phyloP scores from a whole-genome alignment of 2,888 invertebrate species.

The Euzetes globulus region DNA sequence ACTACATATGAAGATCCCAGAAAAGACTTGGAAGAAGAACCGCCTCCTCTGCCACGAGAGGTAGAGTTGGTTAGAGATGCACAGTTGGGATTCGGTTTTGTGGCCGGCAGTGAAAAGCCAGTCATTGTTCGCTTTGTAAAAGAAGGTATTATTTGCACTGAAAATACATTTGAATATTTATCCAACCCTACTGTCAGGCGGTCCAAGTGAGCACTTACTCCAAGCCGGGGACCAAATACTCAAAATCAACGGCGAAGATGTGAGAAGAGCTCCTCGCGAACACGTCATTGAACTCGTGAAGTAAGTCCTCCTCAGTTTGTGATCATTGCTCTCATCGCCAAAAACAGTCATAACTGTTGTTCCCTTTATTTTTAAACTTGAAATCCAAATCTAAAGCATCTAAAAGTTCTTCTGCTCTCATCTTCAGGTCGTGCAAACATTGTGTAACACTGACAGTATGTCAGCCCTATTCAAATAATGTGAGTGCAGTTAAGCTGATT shows the following conservation, averaged over 20 bases:
- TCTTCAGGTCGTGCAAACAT: slow-evolving; percentile 63
- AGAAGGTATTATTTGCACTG: slow-evolving; percentile 48
- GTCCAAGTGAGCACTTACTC: slow-evolving; percentile 74
- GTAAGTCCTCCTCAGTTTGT: slow-evolving; percentile 40
- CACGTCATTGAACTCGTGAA: slow-evolving; percentile 76
- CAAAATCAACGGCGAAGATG: slow-evolving; percentile 82
- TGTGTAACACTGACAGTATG: slow-evolving; percentile 70
- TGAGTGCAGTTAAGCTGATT: slow-evolving; percentile 46
- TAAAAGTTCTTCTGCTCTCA: slow-evolving; percentile 4
- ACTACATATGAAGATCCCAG: slow-evolving; percentile 79
- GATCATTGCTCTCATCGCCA: not conserved
- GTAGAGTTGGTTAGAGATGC: slow-evolving; percentile 67
- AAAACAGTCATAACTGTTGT: not conserved
- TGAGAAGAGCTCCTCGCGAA: slow-evolving; percentile 72
- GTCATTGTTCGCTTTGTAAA: slow-evolving; percentile 69
- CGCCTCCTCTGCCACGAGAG: slow-evolving; percentile 67
- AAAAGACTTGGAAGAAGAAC: slow-evolving; percentile 52
- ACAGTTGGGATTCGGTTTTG: slow-evolving; percentile 83
- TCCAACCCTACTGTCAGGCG: slow-evolving; percentile 53
- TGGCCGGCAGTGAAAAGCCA: slow-evolving; percentile 87
- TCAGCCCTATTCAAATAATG: slow-evolving; percentile 66
- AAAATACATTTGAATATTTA: slow-evolving; percentile 14
- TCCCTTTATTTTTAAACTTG: slow-evolving; percentile 1
- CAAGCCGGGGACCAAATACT: slow-evolving; percentile 86
- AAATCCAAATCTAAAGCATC: not conserved